Evolutionary conservation across 2,113 vertebrate species (phyloP).

Genomic region (Pseudolaguvia tuberculata): DNA sequence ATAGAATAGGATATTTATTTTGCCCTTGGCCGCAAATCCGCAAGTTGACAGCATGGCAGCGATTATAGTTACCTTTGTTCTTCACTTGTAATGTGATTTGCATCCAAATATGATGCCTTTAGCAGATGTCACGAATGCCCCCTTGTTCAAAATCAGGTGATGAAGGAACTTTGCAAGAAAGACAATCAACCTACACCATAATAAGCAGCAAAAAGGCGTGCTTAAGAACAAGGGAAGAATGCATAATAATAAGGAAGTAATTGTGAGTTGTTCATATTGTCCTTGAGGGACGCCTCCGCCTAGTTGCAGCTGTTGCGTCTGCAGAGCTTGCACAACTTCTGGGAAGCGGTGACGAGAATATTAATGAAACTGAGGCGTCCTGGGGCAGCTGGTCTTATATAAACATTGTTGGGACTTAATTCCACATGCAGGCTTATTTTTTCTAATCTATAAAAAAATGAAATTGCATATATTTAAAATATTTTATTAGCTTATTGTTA

Average conservation of each 20-base stretch:
- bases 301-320: conserved; percentile 72
- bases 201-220: conserved; percentile 57
- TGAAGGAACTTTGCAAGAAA: conserved; percentile 63
- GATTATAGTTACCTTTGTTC: conserved; percentile 62
- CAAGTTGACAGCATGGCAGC: neutral
- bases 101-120: conserved; percentile 77
- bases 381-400: conserved; percentile 12
- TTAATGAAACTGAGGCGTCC: conserved; percentile 14
- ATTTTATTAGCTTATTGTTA: neutral
- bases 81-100: conserved; percentile 68
- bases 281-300: conserved; percentile 59
- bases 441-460: neutral
- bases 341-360: conserved; percentile 30
- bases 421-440: neutral
- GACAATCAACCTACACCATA: conserved; percentile 58
- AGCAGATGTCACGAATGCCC: conserved; percentile 81
- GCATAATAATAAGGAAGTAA: conserved; percentile 58
- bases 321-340: conserved; percentile 47
- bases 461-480: neutral
- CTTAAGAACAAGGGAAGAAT: conserved; percentile 56
- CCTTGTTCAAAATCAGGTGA: conserved; percentile 58
- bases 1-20: neutral
- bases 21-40: neutral
- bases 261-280: conserved; percentile 67
- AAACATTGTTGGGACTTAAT: neutral